Evolutionary conservation across 2,888 invertebrate species (phyloP).

Genomic region (Endomychus coccineus): DNA sequence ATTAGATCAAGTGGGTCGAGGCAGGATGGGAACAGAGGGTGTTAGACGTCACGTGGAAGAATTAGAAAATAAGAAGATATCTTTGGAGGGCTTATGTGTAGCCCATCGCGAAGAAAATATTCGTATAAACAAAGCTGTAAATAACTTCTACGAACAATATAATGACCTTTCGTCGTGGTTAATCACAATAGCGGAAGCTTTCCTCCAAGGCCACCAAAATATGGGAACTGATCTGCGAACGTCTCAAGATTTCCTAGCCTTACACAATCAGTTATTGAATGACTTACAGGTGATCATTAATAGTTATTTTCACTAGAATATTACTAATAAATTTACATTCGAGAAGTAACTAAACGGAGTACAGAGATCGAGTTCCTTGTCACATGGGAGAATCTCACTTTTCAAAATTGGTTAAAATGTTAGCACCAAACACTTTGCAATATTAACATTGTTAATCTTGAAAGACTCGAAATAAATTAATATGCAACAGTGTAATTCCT

Average conservation of each 20-base stretch:
- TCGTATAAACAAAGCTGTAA: constrained; percentile 60
- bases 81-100: constrained; percentile 55
- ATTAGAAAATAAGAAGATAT: constrained; percentile 65
- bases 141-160: constrained; percentile 60
- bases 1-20: constrained; percentile 58
- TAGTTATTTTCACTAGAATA: too few relatives aligned
- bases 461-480: too few relatives aligned
- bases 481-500: too few relatives aligned
- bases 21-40: constrained; percentile 58
- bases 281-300: constrained; percentile 59
- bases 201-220: constrained; percentile 63
- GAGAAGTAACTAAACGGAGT: too few relatives aligned
- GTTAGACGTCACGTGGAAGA: constrained; percentile 60
- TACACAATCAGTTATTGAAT: constrained; percentile 64
- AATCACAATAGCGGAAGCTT: constrained; percentile 62
- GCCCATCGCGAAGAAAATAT: constrained; percentile 62
- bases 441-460: too few relatives aligned
- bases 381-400: too few relatives aligned
- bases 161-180: constrained; percentile 68
- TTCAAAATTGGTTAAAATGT: too few relatives aligned
- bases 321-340: too few relatives aligned
- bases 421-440: too few relatives aligned
- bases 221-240: constrained; percentile 62
- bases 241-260: constrained; percentile 65
- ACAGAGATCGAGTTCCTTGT: too few relatives aligned